Conservation (phyloP, 2,797 vertebrate species). For the Enteromius anoplus region DNA sequence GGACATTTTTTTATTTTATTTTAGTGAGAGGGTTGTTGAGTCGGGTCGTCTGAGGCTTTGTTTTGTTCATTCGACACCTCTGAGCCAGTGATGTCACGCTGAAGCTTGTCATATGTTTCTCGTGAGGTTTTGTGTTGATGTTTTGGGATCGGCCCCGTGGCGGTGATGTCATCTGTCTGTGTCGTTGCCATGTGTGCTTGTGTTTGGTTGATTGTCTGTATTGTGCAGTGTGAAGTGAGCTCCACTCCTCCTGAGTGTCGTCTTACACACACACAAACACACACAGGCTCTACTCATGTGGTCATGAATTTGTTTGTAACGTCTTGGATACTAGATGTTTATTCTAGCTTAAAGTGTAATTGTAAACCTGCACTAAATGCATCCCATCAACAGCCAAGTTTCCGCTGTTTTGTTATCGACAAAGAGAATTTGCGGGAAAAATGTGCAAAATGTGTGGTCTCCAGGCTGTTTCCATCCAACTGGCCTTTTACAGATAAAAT, state of each 20-base stretch:
- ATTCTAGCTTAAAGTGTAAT: slow-evolving; percentile 1
- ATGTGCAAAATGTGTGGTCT: too few species aligned
- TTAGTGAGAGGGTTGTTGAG: too few species aligned
- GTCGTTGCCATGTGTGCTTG: background rate
- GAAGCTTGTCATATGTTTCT: background rate
- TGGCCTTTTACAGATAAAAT: too few species aligned
- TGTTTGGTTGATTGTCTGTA: background rate
- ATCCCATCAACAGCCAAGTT: too few species aligned
- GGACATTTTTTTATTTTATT: background rate
- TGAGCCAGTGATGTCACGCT: background rate
- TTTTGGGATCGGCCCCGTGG: background rate
- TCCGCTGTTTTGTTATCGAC: too few species aligned
- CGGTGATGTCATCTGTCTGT: background rate
- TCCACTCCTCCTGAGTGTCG: background rate
- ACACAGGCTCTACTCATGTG: background rate
- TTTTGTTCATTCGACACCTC: background rate
- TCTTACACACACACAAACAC: slow-evolving; percentile 2
- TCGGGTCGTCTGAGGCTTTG: background rate
- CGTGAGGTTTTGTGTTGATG: background rate
- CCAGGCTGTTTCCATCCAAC: too few species aligned
- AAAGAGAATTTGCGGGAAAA: too few species aligned
- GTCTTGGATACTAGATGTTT: background rate
- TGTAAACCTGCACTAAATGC: background rate
- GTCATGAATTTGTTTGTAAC: background rate
- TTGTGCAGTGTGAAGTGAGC: background rate